These are phyloP conservation scores for Panthera uncia DNA, from an alignment of 2,113 vertebrate genomes.

Conservation along the genomic window DNA sequence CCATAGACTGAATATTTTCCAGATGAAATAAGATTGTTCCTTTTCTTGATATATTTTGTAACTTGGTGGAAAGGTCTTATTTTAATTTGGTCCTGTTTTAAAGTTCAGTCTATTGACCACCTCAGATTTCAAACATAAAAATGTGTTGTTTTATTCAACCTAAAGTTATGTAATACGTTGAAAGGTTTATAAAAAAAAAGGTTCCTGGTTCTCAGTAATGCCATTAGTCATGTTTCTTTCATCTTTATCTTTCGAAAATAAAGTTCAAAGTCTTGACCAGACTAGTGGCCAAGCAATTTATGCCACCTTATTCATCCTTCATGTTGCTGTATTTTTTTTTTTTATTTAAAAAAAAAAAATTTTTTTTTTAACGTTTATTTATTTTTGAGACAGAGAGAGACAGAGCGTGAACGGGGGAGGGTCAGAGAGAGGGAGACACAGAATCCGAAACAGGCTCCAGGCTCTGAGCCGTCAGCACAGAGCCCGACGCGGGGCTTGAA, in stretches of 20 bases:
- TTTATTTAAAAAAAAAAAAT: no score
- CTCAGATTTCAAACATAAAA: neutral
- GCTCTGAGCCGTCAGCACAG: no score
- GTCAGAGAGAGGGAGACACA: no score
- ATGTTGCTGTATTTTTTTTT: neutral
- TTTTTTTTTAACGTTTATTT: no score
- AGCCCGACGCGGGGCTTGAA: no score
- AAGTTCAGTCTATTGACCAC: neutral
- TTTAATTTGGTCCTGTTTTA: constrained; percentile 14
- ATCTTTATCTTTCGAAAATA: constrained; percentile 21
- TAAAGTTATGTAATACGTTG: neutral
- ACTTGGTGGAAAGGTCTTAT: neutral
- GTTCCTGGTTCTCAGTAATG: neutral
- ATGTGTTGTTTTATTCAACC: neutral
- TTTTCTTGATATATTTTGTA: constrained; percentile 5
- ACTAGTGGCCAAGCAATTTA: neutral
- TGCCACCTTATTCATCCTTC: neutral
- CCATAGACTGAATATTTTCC: neutral
- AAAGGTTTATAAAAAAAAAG: neutral
- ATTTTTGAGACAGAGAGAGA: no score
- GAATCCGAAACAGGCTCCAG: no score
- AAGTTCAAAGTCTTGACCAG: constrained; percentile 3
- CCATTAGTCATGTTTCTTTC: neutral
- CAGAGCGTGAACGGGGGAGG: no score
- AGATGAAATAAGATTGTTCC: neutral